These are phyloP conservation scores for Leucoma salicis DNA, from an alignment of 2,888 invertebrate genomes.

Conservation along the genomic window DNA sequence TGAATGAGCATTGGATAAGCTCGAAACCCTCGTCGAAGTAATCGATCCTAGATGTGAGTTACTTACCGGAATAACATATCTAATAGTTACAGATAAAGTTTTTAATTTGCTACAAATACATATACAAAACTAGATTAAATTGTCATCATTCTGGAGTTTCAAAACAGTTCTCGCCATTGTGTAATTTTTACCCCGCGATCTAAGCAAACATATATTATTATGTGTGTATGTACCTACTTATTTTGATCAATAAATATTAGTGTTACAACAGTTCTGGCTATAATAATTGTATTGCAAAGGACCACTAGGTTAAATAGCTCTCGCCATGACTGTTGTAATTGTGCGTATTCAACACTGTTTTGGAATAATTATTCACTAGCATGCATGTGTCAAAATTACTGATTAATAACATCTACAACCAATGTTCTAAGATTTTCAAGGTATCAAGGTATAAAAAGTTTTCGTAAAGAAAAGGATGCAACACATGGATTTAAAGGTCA, in stretches of 20 bases:
- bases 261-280: slow-evolving; percentile 20
- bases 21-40: no score
- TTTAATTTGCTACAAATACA: no score
- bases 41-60: no score
- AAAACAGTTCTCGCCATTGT: no score
- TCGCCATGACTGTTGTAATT: slow-evolving; percentile 18
- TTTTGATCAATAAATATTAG: slow-evolving; percentile 2
- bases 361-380: slow-evolving; percentile 27
- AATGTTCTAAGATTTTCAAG: slow-evolving; percentile 78
- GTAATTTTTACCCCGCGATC: no score
- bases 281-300: neutral
- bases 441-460: slow-evolving; percentile 74
- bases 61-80: no score
- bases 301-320: neutral
- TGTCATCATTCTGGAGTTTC: no score
- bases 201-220: no score
- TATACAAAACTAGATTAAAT: no score
- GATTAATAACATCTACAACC: slow-evolving; percentile 57
- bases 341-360: slow-evolving; percentile 11
- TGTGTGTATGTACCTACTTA: no score
- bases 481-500: slow-evolving; percentile 67
- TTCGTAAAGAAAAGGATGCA: slow-evolving; percentile 84
- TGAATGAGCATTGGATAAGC: no score
- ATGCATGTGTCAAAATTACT: slow-evolving; percentile 53
- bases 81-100: no score